phyloP scores from a whole-genome alignment of 2,797 vertebrate species.

The Okamejei kenojei region DNA sequence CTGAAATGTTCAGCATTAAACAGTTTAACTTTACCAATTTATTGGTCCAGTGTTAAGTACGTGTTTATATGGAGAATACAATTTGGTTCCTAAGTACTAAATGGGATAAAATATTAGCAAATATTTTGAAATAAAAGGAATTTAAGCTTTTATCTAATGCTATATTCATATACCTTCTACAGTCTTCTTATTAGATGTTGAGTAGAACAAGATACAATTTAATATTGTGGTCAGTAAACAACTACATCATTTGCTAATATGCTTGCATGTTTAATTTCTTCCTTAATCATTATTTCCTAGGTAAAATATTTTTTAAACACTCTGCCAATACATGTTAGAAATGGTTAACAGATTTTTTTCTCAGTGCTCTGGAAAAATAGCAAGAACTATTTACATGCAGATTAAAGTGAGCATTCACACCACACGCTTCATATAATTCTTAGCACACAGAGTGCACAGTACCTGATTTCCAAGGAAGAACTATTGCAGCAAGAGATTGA shows the following conservation, averaged over 20 bases:
- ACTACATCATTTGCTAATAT: not conserved
- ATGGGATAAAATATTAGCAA: not conserved
- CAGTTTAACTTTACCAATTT: not conserved
- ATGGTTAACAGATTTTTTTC: conserved; percentile 15
- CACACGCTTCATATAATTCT: not conserved
- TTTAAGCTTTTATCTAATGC: not conserved
- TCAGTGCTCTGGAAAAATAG: conserved; percentile 17
- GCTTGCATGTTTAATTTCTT: not conserved
- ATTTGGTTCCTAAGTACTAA: not conserved
- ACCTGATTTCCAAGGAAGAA: conserved; percentile 99
- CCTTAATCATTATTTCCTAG: conserved; percentile 1
- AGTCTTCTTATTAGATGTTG: not conserved
- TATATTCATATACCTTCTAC: not conserved
- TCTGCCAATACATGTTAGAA: not conserved
- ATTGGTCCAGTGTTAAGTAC: not conserved
- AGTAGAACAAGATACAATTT: not conserved
- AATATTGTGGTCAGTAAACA: not conserved
- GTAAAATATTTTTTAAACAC: not conserved
- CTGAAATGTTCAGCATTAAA: not conserved
- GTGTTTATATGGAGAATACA: conserved; percentile 2
- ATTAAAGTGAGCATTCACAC: not conserved
- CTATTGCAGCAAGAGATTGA: conserved; percentile 59
- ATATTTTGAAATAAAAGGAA: not conserved
- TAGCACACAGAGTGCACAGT: conserved; percentile 61
- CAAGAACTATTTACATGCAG: not conserved